These are phyloP conservation scores for Teleogryllus occipitalis DNA, from an alignment of 1,140 invertebrate genomes.

Conservation along the genomic window DNA sequence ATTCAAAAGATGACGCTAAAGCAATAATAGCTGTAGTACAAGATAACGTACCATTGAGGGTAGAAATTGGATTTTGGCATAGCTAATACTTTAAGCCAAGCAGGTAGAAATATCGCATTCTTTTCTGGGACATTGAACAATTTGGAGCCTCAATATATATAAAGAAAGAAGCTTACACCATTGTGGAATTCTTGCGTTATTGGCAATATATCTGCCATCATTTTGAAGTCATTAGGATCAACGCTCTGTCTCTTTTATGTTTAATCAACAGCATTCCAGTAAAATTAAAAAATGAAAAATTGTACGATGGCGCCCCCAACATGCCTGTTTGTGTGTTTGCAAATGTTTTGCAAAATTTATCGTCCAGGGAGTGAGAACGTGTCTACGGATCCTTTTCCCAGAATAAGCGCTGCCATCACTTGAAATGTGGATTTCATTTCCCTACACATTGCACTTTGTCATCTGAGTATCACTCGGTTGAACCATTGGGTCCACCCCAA, in stretches of 20 bases:
- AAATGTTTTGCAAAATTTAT: too few species aligned
- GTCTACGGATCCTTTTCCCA: neutral
- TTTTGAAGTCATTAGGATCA: too few species aligned
- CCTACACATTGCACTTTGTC: constrained; percentile 23
- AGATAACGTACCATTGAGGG: too few species aligned
- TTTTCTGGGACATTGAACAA: too few species aligned
- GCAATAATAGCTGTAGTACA: neutral
- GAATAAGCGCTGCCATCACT: neutral
- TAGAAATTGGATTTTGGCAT: too few species aligned
- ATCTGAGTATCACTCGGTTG: constrained; percentile 28
- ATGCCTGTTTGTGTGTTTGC: too few species aligned
- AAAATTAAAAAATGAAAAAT: constrained; percentile 11
- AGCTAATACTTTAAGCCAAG: too few species aligned
- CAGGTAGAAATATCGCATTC: too few species aligned
- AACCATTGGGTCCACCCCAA: constrained; percentile 24
- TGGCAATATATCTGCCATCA: too few species aligned
- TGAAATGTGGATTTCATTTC: constrained; percentile 6
- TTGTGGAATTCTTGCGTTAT: neutral
- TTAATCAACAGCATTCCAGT: neutral
- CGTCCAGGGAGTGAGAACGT: constrained; percentile 7
- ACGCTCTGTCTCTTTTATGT: neutral
- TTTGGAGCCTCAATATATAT: too few species aligned
- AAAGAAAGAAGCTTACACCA: neutral
- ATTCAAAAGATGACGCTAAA: too few species aligned
- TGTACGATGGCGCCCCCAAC: neutral